Evolutionary conservation across 2,888 invertebrate species (phyloP).

Genomic region (Leucoptera coffeella): DNA sequence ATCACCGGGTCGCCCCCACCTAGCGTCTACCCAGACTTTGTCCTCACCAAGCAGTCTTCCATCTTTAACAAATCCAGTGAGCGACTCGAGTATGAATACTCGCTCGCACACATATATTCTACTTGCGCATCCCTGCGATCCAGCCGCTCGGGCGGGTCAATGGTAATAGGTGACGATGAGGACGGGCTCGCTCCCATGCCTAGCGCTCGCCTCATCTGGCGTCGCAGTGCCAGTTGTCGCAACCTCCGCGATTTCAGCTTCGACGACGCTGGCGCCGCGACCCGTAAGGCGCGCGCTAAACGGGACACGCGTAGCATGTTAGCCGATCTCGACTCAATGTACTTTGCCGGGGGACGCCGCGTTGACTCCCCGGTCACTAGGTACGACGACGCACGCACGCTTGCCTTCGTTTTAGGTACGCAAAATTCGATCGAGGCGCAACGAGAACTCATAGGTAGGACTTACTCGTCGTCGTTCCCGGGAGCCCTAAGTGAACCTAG

Average conservation of each 20-base stretch:
- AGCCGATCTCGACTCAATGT: constrained; percentile 26
- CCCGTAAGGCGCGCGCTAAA: constrained; percentile 40
- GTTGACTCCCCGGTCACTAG: constrained; percentile 67
- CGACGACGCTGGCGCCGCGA: constrained; percentile 63
- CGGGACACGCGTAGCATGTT: constrained; percentile 29
- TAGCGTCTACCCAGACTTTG: constrained; percentile 46
- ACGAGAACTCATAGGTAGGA: constrained; percentile 63
- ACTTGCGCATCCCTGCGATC: constrained; percentile 32
- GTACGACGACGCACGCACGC: constrained; percentile 61
- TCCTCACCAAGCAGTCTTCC: constrained; percentile 35
- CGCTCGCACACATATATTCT: constrained; percentile 53
- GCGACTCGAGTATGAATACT: constrained; percentile 53
- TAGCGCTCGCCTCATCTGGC: constrained; percentile 55
- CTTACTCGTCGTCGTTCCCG: constrained; percentile 82
- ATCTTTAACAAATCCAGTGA: constrained; percentile 36
- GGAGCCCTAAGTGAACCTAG: constrained; percentile 69
- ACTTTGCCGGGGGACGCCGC: constrained; percentile 33
- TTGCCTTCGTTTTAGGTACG: constrained; percentile 17
- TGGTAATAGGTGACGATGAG: constrained; percentile 16
- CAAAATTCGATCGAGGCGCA: constrained; percentile 61
- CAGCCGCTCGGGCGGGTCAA: constrained; percentile 28
- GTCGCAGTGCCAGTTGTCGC: constrained; percentile 77
- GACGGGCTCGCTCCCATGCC: constrained; percentile 9
- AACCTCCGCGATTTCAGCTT: constrained; percentile 74
- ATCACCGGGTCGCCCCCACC: constrained; percentile 15